Evolutionary conservation across 2,888 invertebrate genomes (phyloP), one percentile per base, ranked within the genome.

Genomic region (Leptopilina drosophilae): DNA sequence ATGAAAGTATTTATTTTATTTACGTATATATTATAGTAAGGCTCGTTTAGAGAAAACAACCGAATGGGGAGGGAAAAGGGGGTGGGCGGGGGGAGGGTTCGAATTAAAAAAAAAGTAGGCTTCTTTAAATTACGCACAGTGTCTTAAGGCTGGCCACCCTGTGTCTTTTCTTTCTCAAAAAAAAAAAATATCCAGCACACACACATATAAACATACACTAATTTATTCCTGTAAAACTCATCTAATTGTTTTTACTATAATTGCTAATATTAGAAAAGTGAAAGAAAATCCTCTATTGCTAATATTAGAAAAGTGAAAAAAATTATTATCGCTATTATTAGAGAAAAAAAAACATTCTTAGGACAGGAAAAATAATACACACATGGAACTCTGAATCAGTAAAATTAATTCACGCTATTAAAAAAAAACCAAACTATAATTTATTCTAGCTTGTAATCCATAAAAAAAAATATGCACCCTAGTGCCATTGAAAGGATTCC

Each of bases 1-100:
- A 73, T 77, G 81, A 82, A 82, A 82, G 79, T 82, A 82, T 84
- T 83, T 84, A 82, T 81, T 82, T 83, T 81, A 82, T 78, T 73
- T 73, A 73, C 73, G 73, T 73, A 73, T 73, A 73, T 73, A 73
- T 26, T 73, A n/a, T n/a, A 73, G 40, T 73, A 73, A 59, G 73
- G 73, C 73, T 73, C 73, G 56, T 73, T 59, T 73, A 73, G 73
- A 9, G 76, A 64, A 12, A 76, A 76, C 42, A 64, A 62, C 62
- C 42, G 46, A 15, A 40, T n/a, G 64, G 15, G 15, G n/a, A 5
- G 56, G 46, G 15, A 7, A n/a, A 5, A 33, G 46, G 46, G 42
- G n/a, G 42, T 40, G 33, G 33, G 33, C 5, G 33, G 46, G 46
- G 42, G 9, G 42, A 14, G 6, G 33, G 15, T 33, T 3, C 3